phyloP scores from a whole-genome alignment of 2,113 vertebrate species.

The Colinus virginianus region DNA sequence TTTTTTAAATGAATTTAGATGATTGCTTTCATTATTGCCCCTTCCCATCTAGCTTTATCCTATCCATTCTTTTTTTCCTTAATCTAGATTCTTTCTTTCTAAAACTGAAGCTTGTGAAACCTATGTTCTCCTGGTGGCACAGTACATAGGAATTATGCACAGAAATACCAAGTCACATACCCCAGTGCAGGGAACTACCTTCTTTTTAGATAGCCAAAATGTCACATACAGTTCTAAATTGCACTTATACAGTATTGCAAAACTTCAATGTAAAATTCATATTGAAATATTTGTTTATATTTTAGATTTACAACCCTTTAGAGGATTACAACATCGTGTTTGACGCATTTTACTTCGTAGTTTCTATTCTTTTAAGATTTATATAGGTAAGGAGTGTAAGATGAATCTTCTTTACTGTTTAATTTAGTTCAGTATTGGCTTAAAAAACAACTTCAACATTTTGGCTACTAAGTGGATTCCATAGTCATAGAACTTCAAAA shows the following conservation, averaged over 20 bases:
- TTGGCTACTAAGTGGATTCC: slow-evolving; percentile 2
- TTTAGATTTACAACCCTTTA: neutral
- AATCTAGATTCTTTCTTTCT: neutral
- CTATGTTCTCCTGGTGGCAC: slow-evolving; percentile 11
- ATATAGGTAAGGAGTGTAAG: neutral
- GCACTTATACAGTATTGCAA: neutral
- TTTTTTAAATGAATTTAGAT: neutral
- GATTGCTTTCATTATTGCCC: neutral
- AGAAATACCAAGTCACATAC: neutral
- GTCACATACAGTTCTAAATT: slow-evolving; percentile 10
- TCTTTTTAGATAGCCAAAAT: neutral
- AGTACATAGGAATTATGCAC: neutral
- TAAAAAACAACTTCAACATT: neutral
- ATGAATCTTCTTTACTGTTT: neutral
- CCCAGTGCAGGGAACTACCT: slow-evolving; percentile 9
- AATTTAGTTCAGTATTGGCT: neutral
- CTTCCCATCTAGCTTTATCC: neutral
- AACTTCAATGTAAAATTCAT: neutral
- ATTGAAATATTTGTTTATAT: neutral
- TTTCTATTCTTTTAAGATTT: neutral
- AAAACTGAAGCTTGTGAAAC: slow-evolving; percentile 11
- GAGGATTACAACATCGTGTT: neutral
- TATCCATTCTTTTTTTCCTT: neutral
- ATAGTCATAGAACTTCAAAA: neutral
- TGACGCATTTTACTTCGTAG: neutral